phyloP scores from a whole-genome alignment of 2,888 invertebrate genomes.

The Drosophila planitibia region DNA sequence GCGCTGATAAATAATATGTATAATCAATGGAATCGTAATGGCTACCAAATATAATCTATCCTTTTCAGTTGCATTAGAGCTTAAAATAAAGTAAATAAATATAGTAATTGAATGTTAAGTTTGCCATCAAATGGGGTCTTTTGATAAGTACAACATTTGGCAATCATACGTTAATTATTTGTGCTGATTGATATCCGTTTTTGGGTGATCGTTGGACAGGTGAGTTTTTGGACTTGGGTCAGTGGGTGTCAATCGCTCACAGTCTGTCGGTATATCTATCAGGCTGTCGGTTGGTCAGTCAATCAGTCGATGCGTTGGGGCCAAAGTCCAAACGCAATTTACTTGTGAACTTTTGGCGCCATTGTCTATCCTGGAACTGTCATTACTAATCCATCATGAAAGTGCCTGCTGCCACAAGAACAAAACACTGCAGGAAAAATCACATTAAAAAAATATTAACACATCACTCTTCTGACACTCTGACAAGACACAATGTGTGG shows the following conservation, averaged over 20 bases:
- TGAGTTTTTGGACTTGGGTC: conserved; percentile 12
- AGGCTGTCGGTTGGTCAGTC: not conserved
- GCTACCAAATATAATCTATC: conserved; percentile 17
- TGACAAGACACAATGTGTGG: conserved; percentile 66
- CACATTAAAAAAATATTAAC: conserved; percentile 61
- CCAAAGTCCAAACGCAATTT: conserved; percentile 9
- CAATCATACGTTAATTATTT: conserved; percentile 61
- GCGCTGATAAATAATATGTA: conserved; percentile 15
- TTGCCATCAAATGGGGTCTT: conserved; percentile 9
- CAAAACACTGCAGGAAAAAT: conserved; percentile 23
- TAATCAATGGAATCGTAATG: conserved; percentile 14
- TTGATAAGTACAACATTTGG: conserved; percentile 48
- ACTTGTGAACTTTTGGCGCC: conserved; percentile 13
- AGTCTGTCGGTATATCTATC: not conserved
- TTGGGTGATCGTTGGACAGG: conserved; percentile 14
- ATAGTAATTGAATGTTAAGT: conserved; percentile 17
- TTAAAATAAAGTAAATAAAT: conserved; percentile 25
- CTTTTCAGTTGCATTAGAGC: conserved; percentile 6
- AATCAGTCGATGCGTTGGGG: not conserved
- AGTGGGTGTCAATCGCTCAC: conserved; percentile 23
- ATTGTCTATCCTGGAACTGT: not conserved
- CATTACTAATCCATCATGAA: conserved; percentile 49
- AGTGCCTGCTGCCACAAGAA: conserved; percentile 12
- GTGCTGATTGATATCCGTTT: conserved; percentile 42
- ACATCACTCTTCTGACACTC: conserved; percentile 71